Conservation (phyloP, 2,797 vertebrate species). For the Hyperoplus lanceolatus region DNA sequence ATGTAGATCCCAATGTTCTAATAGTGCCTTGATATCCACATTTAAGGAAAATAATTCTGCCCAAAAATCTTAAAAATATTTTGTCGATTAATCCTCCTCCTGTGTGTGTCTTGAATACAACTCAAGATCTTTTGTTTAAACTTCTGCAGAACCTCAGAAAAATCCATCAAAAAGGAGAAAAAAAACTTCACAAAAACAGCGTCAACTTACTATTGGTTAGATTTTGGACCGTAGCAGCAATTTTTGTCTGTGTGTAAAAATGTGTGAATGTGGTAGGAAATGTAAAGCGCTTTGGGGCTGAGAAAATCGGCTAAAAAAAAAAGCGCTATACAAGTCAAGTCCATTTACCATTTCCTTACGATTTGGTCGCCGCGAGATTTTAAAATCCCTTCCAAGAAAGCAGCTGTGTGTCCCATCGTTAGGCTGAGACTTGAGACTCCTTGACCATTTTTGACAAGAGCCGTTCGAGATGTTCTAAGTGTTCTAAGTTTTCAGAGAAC, state of each 20-base stretch:
- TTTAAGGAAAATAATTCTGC: background rate
- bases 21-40: background rate
- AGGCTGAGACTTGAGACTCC: background rate
- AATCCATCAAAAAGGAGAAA: background rate
- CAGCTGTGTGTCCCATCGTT: background rate
- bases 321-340: too few relatives aligned
- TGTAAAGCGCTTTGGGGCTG: too few relatives aligned
- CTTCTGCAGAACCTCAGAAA: background rate
- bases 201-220: background rate
- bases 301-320: too few relatives aligned
- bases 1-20: background rate
- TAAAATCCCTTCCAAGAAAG: background rate
- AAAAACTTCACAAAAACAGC: background rate
- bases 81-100: background rate
- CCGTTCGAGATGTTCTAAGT: background rate
- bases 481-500: background rate
- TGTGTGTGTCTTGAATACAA: constrained; percentile 18
- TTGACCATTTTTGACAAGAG: background rate
- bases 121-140: constrained; percentile 21
- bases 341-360: too few relatives aligned
- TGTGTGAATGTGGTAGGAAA: too few relatives aligned
- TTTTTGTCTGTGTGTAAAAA: too few relatives aligned
- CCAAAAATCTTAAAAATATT: background rate
- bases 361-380: background rate
- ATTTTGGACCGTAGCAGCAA: background rate